phyloP scores from a whole-genome alignment of 1,140 invertebrate species.

The Drosophila orosa region DNA sequence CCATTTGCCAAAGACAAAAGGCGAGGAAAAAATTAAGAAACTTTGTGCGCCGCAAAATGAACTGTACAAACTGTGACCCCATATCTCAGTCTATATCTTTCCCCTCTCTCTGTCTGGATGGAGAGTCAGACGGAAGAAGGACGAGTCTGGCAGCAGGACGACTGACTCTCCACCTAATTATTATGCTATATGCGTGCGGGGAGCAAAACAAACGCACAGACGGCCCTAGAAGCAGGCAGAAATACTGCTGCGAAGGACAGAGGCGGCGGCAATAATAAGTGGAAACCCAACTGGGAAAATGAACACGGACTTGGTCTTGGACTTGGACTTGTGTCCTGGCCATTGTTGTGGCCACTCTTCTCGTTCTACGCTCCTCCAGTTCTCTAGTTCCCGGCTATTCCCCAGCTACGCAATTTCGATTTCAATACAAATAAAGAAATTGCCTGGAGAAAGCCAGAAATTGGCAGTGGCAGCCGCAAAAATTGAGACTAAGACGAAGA shows the following conservation, averaged over 20 bases:
- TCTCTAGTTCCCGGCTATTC: slow-evolving; percentile 42
- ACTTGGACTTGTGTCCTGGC: slow-evolving; percentile 19
- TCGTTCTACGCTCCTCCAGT: background rate
- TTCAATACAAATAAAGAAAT: slow-evolving; percentile 73
- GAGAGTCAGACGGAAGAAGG: slow-evolving; percentile 29
- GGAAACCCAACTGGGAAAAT: slow-evolving; percentile 51
- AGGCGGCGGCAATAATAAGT: slow-evolving; percentile 56
- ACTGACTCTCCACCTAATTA: slow-evolving; percentile 70
- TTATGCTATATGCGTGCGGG: slow-evolving; percentile 80
- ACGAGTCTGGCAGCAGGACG: slow-evolving; percentile 59
- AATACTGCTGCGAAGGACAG: slow-evolving; percentile 3
- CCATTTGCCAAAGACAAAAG: slow-evolving; percentile 48
- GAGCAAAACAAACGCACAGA: slow-evolving; percentile 72
- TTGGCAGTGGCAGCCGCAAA: slow-evolving; percentile 76
- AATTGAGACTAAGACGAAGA: slow-evolving; percentile 15
- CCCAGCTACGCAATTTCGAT: slow-evolving; percentile 77
- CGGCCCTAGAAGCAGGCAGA: slow-evolving; percentile 21
- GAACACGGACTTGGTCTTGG: slow-evolving; percentile 23
- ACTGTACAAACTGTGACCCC: slow-evolving; percentile 70
- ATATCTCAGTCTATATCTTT: slow-evolving; percentile 20
- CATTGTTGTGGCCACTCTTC: slow-evolving; percentile 55
- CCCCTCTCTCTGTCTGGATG: slow-evolving; percentile 31
- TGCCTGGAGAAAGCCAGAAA: slow-evolving; percentile 58
- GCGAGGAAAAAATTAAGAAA: slow-evolving; percentile 72
- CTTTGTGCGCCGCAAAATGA: slow-evolving; percentile 77